These are phyloP conservation scores for Anolis apletophallus DNA, from an alignment of 2,797 vertebrate species.

Conservation along the genomic window DNA sequence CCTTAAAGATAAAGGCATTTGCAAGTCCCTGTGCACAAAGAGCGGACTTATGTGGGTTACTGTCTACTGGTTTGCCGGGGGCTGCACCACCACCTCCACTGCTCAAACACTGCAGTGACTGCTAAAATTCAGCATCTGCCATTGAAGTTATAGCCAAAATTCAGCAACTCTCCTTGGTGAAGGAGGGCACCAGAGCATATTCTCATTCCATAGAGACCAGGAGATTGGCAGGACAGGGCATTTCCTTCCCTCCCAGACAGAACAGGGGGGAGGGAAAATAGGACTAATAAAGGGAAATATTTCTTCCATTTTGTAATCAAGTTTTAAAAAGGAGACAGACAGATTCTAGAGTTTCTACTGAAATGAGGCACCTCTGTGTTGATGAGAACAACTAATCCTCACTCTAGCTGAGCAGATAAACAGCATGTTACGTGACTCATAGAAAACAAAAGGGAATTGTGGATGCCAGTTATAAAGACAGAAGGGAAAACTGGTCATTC, in stretches of 20 bases:
- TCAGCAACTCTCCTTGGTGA: background rate
- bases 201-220: background rate
- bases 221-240: background rate
- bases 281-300: too few species aligned
- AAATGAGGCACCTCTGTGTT: too few species aligned
- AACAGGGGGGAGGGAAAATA: background rate
- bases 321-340: background rate
- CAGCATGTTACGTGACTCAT: background rate
- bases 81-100: background rate
- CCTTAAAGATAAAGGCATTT: background rate
- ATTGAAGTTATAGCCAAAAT: background rate
- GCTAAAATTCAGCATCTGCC: background rate
- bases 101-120: background rate
- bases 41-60: too few species aligned
- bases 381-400: background rate
- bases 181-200: background rate
- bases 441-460: conserved; percentile 5
- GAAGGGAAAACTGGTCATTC: background rate
- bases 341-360: background rate
- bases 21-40: background rate
- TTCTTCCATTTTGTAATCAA: background rate
- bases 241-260: background rate
- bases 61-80: background rate
- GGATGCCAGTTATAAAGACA: conserved; percentile 20
- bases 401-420: background rate